These are phyloP conservation scores for Spinus pinus DNA, from an alignment of 2,797 vertebrate genomes.

Conservation along the genomic window DNA sequence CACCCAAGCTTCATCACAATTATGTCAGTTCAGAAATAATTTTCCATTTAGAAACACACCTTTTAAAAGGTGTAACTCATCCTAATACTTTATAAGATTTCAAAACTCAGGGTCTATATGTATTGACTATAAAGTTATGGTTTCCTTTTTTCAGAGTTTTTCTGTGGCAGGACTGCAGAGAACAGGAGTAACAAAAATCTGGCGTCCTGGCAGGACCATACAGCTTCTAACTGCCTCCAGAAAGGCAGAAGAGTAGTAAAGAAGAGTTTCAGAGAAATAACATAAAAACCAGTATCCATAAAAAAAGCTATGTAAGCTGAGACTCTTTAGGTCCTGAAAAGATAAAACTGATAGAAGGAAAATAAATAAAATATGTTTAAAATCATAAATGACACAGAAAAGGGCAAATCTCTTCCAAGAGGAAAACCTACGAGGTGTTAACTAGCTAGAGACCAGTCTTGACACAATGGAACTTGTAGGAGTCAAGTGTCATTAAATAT, in stretches of 20 bases:
- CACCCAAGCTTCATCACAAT: neutral
- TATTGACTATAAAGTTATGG: neutral
- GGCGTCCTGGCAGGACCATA: neutral
- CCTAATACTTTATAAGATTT: neutral
- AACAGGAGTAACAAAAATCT: neutral
- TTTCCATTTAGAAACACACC: neutral
- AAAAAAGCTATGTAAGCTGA: neutral
- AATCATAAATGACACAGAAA: neutral
- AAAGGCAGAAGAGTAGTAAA: neutral
- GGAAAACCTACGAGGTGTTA: rapidly evolving
- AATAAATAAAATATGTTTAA: neutral
- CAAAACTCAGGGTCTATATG: neutral
- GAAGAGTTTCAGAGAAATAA: neutral
- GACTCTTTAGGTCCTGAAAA: neutral
- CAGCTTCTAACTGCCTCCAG: neutral
- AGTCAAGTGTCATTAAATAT: neutral
- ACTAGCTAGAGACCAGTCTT: neutral
- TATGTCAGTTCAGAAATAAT: neutral
- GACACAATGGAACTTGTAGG: neutral
- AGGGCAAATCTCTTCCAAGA: neutral
- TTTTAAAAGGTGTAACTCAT: neutral
- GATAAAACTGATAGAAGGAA: neutral
- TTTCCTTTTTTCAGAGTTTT: neutral
- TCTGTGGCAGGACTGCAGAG: neutral
- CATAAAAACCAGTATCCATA: neutral